Evolutionary conservation across 30 jellyfish, hydroid and myxozoan species (phyloP).

Genomic region (Catostylus mosaicus): DNA sequence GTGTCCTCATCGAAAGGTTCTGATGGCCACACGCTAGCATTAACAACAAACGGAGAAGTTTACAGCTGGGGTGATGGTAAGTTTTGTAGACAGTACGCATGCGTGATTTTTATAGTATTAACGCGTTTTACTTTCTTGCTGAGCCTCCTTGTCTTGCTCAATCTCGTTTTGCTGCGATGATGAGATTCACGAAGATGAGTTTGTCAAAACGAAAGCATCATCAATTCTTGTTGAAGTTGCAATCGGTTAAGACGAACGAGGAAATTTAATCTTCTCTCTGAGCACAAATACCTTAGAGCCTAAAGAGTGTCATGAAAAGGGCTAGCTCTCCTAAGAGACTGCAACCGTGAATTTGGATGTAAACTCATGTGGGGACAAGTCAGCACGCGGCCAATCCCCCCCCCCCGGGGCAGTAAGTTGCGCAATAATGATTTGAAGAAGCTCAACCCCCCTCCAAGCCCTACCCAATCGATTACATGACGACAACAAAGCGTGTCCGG

Average conservation of each 20-base stretch:
- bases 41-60: conserved; percentile 86
- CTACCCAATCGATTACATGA: too few relatives aligned
- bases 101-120: not conserved
- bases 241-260: not conserved
- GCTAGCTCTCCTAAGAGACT: too few relatives aligned
- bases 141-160: not conserved
- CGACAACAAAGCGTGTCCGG: too few relatives aligned
- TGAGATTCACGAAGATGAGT: conserved; percentile 54
- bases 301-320: too few relatives aligned
- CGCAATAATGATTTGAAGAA: too few relatives aligned
- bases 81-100: conserved; percentile 15
- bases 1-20: conserved; percentile 97
- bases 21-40: conserved; percentile 96
- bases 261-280: conserved; percentile 65
- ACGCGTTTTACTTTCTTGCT: not conserved
- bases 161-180: conserved; percentile 28
- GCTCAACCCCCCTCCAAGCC: too few relatives aligned
- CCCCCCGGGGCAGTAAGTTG: too few relatives aligned
- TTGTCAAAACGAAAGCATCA: not conserved
- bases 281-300: too few relatives aligned
- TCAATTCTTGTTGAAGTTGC: conserved; percentile 7
- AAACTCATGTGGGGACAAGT: too few relatives aligned
- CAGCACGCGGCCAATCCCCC: too few relatives aligned
- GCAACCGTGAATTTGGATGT: too few relatives aligned
- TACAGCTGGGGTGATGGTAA: conserved; percentile 99